phyloP scores from a whole-genome alignment of 2,888 invertebrate species.

The Drosophila colorata region DNA sequence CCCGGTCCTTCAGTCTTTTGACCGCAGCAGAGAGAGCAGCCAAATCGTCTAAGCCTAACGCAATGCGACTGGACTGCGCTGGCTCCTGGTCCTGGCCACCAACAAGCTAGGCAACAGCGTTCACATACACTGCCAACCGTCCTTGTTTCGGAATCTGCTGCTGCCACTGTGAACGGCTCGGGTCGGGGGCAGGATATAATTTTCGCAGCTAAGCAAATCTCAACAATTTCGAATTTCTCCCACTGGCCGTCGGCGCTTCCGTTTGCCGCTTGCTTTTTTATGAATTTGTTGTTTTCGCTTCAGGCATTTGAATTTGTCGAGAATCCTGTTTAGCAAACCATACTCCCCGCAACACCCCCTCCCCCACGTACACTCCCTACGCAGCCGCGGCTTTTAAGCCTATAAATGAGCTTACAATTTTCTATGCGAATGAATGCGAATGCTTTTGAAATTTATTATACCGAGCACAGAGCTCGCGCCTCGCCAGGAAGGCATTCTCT shows the following conservation, averaged over 20 bases:
- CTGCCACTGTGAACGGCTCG: not conserved
- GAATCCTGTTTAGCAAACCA: slow-evolving; percentile 62
- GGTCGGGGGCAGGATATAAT: slow-evolving; percentile 59
- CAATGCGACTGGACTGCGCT: slow-evolving; percentile 65
- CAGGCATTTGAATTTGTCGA: slow-evolving; percentile 67
- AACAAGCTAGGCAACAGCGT: slow-evolving; percentile 15
- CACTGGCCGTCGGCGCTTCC: slow-evolving; percentile 66
- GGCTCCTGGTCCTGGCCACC: slow-evolving; percentile 14
- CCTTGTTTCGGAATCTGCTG: not conserved
- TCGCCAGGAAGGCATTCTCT: slow-evolving; percentile 15
- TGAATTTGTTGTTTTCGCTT: slow-evolving; percentile 59
- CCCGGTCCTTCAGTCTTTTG: slow-evolving; percentile 21
- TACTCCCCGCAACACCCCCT: not conserved
- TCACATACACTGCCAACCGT: slow-evolving; percentile 14
- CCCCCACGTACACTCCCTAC: not conserved
- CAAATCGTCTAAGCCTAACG: slow-evolving; percentile 55
- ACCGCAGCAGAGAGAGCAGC: slow-evolving; percentile 11
- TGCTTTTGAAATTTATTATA: slow-evolving; percentile 81
- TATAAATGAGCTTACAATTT: slow-evolving; percentile 84
- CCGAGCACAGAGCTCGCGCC: slow-evolving; percentile 12
- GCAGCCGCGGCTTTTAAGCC: slow-evolving; percentile 75
- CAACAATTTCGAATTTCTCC: slow-evolving; percentile 67
- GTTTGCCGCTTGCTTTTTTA: slow-evolving; percentile 53
- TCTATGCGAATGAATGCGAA: slow-evolving; percentile 83
- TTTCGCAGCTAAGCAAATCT: slow-evolving; percentile 74